Conservation (phyloP, 2,113 vertebrate genomes). For the Sinosuthora webbiana region DNA sequence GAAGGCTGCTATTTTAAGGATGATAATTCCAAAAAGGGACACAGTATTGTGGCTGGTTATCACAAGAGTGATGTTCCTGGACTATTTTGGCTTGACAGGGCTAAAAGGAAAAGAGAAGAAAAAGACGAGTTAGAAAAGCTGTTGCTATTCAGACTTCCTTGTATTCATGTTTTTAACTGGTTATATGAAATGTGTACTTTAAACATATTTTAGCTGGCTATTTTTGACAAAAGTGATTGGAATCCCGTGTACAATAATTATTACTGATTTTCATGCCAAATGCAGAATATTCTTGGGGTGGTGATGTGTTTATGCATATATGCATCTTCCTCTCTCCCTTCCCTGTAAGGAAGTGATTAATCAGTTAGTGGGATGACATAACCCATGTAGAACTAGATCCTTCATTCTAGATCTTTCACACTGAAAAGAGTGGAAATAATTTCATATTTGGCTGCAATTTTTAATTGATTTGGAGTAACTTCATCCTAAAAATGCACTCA, state of each 20-base stretch:
- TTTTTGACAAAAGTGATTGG: background rate
- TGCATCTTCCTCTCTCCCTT: background rate
- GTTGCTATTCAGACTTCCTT: background rate
- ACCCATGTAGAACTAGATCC: background rate
- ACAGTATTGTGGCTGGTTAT: background rate
- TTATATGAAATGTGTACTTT: background rate
- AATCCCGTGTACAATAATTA: background rate
- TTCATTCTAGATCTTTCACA: background rate
- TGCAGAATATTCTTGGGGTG: background rate
- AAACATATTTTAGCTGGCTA: background rate
- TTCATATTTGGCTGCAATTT: background rate
- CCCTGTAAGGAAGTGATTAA: background rate
- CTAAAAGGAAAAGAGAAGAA: background rate
- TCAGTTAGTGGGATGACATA: background rate
- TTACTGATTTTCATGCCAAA: background rate
- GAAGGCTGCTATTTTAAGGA: slow-evolving; percentile 48
- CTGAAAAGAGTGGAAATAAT: background rate
- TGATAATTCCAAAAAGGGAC: slow-evolving; percentile 21
- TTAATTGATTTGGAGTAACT: background rate
- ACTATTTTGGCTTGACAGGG: background rate
- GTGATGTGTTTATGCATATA: background rate
- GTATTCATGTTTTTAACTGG: background rate
- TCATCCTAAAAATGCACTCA: background rate
- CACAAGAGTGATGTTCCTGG: background rate
- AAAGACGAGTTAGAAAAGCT: background rate